Conservation (phyloP, 1,140 invertebrate genomes). For the Sinonovacula constricta region DNA sequence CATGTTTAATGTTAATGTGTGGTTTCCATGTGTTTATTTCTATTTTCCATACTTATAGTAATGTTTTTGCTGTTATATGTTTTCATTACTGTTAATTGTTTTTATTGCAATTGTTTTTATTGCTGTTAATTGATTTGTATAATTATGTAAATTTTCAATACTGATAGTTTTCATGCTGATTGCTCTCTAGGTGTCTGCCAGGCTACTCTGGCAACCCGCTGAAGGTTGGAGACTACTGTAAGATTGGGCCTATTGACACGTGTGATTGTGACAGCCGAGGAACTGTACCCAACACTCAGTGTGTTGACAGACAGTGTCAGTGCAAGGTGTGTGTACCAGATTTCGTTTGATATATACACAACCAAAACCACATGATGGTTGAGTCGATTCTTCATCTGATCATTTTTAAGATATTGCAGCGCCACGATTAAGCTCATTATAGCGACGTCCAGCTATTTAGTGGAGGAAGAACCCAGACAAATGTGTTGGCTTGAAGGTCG, state of each 20-base stretch:
- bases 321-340: slow-evolving; percentile 86
- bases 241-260: slow-evolving; percentile 56
- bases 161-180: no score
- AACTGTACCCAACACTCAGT: slow-evolving; percentile 75
- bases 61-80: background rate
- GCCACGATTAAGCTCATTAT: no score
- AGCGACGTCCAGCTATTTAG: no score
- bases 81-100: slow-evolving; percentile 7
- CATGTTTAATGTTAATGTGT: background rate
- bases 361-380: no score
- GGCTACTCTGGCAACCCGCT: slow-evolving; percentile 73
- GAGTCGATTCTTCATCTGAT: no score
- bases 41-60: background rate
- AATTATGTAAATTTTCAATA: no score
- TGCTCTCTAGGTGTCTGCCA: slow-evolving; percentile 67
- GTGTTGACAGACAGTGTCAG: slow-evolving; percentile 81
- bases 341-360: no score
- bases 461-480: no score
- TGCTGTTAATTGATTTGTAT: no score
- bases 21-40: background rate
- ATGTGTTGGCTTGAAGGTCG: no score
- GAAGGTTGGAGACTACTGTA: slow-evolving; percentile 74
- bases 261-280: slow-evolving; percentile 84
- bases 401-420: no score
- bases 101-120: no score